Percentiles rank a stretch among this genome's conserved stretches.
Evolutionary conservation across 2,888 invertebrate species (phyloP).

Genomic region (Netelia virgata): DNA sequence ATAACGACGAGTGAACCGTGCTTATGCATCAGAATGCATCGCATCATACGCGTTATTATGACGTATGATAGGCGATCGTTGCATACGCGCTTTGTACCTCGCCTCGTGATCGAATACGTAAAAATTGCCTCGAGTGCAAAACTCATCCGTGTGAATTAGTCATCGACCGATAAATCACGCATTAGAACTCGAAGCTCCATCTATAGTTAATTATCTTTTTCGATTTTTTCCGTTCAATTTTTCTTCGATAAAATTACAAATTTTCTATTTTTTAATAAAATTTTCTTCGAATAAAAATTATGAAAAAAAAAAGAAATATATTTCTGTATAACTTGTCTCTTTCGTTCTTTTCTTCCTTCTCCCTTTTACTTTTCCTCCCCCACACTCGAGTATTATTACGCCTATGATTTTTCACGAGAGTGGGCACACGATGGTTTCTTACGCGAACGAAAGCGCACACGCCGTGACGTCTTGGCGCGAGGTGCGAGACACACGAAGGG

Average conservation of each 20-base stretch:
- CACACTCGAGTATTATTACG: constrained; percentile 3
- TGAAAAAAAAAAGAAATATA: no score
- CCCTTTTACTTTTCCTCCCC: neutral
- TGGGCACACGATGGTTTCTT: constrained; percentile 3
- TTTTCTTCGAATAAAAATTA: no score
- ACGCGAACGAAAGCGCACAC: constrained; percentile 16
- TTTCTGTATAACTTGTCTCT: constrained; percentile 10
- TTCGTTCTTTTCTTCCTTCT: constrained; percentile 1
- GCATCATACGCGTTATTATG: constrained; percentile 14
- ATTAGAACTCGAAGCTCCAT: neutral
- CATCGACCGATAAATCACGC: constrained; percentile 7
- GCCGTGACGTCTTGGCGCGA: constrained; percentile 37
- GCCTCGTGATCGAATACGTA: no score
- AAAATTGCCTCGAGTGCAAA: neutral
- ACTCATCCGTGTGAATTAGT: constrained; percentile 29
- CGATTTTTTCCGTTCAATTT: neutral
- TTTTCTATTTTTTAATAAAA: no score
- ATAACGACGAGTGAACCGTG: constrained; percentile 24
- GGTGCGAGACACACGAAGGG: constrained; percentile 46
- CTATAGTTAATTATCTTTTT: neutral
- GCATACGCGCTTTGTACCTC: no score
- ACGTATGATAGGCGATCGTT: neutral
- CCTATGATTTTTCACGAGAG: constrained; percentile 44
- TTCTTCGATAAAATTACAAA: no score
- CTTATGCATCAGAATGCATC: constrained; percentile 25